phyloP scores from a whole-genome alignment of 2,888 invertebrate genomes.

The Dynastes maya region DNA sequence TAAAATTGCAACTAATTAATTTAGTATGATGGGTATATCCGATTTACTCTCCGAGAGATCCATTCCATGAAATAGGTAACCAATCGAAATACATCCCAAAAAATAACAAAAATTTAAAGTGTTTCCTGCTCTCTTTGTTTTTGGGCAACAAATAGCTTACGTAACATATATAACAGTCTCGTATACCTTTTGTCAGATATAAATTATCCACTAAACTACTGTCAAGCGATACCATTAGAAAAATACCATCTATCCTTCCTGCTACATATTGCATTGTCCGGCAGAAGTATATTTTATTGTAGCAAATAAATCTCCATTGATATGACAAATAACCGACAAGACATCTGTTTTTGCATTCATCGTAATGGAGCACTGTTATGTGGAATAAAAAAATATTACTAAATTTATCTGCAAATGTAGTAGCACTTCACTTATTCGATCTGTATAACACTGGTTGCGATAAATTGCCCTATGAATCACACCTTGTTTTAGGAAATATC shows the following conservation, averaged over 20 bases:
- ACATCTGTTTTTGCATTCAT: constrained; percentile 46
- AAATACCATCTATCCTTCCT: not conserved
- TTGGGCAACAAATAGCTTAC: too few relatives aligned
- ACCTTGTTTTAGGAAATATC: constrained; percentile 16
- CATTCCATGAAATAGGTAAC: too few relatives aligned
- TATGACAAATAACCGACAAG: constrained; percentile 47
- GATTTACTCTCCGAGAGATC: too few relatives aligned
- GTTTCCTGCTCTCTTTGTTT: not conserved
- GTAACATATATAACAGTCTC: too few relatives aligned
- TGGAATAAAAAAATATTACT: constrained; percentile 35
- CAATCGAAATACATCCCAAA: too few relatives aligned
- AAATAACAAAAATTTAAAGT: too few relatives aligned
- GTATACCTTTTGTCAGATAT: constrained; percentile 1
- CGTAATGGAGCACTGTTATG: constrained; percentile 32
- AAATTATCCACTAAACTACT: constrained; percentile 31
- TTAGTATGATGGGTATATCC: too few relatives aligned
- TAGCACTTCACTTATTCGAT: constrained; percentile 14
- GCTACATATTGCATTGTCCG: constrained; percentile 42
- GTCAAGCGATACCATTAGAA: constrained; percentile 24
- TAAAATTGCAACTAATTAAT: too few relatives aligned
- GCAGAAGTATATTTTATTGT: constrained; percentile 42
- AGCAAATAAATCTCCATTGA: constrained; percentile 46
- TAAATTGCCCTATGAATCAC: constrained; percentile 31
- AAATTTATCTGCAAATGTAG: constrained; percentile 28
- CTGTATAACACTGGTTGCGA: not conserved